phyloP scores from a whole-genome alignment of 2,797 vertebrate species.

The Psittacula derbiana region DNA sequence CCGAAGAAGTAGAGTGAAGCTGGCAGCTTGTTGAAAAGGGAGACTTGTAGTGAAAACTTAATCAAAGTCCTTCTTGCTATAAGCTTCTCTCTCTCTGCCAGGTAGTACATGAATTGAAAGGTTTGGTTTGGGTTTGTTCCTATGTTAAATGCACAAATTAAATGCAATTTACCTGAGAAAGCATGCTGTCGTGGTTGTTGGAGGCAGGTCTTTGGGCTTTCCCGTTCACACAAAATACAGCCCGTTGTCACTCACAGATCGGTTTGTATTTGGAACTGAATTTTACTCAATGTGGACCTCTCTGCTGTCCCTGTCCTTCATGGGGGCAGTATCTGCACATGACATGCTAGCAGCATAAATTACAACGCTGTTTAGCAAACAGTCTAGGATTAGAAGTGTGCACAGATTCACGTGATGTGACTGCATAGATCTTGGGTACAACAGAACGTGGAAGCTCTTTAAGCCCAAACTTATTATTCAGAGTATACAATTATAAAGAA shows the following conservation, averaged over 20 bases:
- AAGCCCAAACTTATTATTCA: background rate
- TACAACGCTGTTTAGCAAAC: background rate
- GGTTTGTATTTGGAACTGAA: background rate
- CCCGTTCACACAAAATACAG: background rate
- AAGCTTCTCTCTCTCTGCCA: background rate
- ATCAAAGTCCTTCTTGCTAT: background rate
- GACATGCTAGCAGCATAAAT: background rate
- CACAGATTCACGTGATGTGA: background rate
- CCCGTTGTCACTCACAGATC: rapidly evolving
- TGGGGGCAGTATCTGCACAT: background rate
- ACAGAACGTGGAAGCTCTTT: background rate
- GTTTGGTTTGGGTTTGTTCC: background rate
- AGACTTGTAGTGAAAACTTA: background rate
- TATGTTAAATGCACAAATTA: background rate
- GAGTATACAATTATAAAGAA: background rate
- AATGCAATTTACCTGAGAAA: background rate
- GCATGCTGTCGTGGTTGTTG: rapidly evolving
- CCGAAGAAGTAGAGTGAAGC: background rate
- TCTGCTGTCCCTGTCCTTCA: background rate
- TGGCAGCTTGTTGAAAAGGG: background rate
- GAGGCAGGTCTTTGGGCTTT: background rate
- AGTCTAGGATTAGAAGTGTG: background rate
- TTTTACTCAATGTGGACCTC: background rate
- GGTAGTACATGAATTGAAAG: background rate
- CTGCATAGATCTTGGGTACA: background rate